Evolutionary conservation across 2,113 vertebrate genomes (phyloP).

Genomic region (Mobula hypostoma): DNA sequence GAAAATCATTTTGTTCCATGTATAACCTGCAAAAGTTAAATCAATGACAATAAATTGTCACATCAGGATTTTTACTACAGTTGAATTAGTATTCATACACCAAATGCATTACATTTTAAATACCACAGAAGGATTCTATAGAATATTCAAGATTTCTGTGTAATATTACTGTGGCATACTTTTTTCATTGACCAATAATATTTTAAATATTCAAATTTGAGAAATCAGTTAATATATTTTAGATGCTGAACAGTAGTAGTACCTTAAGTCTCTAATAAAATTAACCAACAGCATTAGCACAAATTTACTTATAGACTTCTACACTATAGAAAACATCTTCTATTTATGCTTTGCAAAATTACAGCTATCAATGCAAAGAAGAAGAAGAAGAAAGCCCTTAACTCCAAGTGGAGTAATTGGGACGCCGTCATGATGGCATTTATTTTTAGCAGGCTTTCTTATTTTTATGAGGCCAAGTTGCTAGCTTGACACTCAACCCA

Average conservation of each 20-base stretch:
- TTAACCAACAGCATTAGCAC: not conserved
- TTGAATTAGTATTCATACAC: not conserved
- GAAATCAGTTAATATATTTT: not conserved
- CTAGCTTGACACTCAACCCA: no score
- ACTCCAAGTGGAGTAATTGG: no score
- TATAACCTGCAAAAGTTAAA: slow-evolving; percentile 64
- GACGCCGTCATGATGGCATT: no score
- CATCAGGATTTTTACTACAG: not conserved
- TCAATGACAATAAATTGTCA: not conserved
- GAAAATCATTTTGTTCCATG: slow-evolving; percentile 88
- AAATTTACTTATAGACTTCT: not conserved
- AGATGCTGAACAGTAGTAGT: not conserved
- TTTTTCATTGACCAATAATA: not conserved
- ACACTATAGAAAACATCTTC: no score
- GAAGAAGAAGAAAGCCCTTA: no score
- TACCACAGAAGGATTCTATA: not conserved
- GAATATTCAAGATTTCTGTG: not conserved
- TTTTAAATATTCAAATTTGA: not conserved
- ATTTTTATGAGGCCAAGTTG: no score
- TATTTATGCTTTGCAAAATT: not conserved
- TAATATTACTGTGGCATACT: not conserved
- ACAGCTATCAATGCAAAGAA: not conserved
- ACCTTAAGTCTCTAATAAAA: not conserved
- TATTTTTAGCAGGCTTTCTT: no score
- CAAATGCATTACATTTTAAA: not conserved